Evolutionary conservation across 1,140 invertebrate genomes (phyloP), one percentile per base, ranked within the genome.

Genomic region (Dryas iulia): DNA sequence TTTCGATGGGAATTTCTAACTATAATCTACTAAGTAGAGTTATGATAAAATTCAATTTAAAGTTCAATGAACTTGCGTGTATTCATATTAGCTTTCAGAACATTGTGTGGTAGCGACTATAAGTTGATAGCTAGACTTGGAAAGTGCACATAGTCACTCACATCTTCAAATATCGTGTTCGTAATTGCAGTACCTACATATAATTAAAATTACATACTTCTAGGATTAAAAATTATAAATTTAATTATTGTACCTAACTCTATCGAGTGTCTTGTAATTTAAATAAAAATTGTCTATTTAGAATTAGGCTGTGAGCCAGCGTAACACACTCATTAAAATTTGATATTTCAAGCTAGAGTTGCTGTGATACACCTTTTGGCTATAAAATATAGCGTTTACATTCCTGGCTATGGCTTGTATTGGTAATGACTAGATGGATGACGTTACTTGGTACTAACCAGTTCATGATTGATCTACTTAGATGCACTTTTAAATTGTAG

Each of bases 361-460:
- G 83, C 89, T 91, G 89, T 91, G 89, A 91, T 90, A 91, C 86
- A 87, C 79, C 76, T 85, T 90, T 90, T 90, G 89, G 86, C 87
- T 89, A 89, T 88, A 85, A 85, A 77, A 77, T 83, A 83, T 83
- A 81, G 69, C 66, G 28, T 69, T 69, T 71, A 74, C 53, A 53
- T 69, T 77, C 71, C 72, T 69, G 69, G 72, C 66, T 76, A 39
- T 65, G 66, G 47, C 59, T 67, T 71, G 57, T 59, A 47, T 59
- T 60, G 12, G n/a, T 63, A 69, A 73, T 47, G 67, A 24, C 59
- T 53, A 52, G 28, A 21, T 47, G 14, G 8, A 47, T 47, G 39
- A 47, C 18, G 18, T 8, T 21, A 47, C 18, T 18, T 18, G 39
- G 14, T 39, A 47, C 18, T 47, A 47, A 47, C 14, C 39, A 47